A percentile compares a stretch with the other conserved stretches of the same genome.
phyloP scores from a whole-genome alignment of 2,113 vertebrate species.

The Leptobrachium leishanense region DNA sequence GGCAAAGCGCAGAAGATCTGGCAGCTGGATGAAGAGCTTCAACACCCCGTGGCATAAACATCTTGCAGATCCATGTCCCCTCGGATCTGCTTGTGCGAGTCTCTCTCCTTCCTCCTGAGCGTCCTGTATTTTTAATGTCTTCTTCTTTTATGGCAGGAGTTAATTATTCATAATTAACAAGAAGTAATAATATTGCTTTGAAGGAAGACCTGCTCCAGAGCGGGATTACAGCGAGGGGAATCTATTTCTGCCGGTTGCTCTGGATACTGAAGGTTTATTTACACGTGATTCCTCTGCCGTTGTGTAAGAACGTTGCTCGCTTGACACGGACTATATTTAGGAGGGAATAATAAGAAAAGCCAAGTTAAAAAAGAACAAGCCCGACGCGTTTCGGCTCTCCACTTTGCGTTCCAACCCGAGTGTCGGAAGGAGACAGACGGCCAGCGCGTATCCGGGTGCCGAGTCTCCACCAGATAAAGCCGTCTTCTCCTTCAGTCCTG shows the following conservation, averaged over 20 bases:
- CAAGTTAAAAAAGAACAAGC: too few relatives aligned
- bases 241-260: conserved; percentile 80
- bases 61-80: conserved; percentile 50
- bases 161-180: conserved; percentile 77
- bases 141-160: conserved; percentile 59
- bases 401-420: too few relatives aligned
- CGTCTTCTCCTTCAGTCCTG: too few relatives aligned
- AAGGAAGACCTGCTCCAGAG: conserved; percentile 66
- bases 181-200: conserved; percentile 66
- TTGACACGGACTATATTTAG: conserved; percentile 28
- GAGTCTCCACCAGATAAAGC: too few relatives aligned
- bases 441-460: too few relatives aligned
- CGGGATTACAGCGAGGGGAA: conserved; percentile 58
- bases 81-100: conserved; percentile 9
- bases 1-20: neutral
- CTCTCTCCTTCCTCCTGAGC: conserved; percentile 49
- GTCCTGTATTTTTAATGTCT: conserved; percentile 60
- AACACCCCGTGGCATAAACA: conserved; percentile 68
- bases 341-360: neutral
- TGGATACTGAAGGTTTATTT: conserved; percentile 72
- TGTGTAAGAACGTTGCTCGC: conserved; percentile 57
- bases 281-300: conserved; percentile 61
- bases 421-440: too few relatives aligned
- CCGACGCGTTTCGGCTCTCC: too few relatives aligned
- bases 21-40: conserved; percentile 27